Base-by-base conservation (phyloP, 1,140 invertebrate species). In the Arctopsyche grandis region DNA sequence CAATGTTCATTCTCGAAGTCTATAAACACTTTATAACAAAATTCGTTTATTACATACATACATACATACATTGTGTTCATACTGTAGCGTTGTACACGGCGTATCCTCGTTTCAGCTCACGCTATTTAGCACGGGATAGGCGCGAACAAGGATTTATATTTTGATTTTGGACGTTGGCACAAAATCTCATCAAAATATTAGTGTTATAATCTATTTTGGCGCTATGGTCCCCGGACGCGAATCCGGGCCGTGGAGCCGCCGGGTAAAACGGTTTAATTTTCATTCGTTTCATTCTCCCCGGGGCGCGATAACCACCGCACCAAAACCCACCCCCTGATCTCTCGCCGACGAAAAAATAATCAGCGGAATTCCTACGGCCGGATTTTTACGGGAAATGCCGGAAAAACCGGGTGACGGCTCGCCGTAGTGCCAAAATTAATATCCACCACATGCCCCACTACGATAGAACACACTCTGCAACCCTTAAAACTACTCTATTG, bases 261-360 rank as follows among this genome's bases (percentile, higher is more conserved):
- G 71, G 58, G 60, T 22, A 75, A 79, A 81, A 78, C 77, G 80
- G 80, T 81, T 81, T 81, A 81, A 81, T 81, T 81, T 81, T 81
- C 80, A 79, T 81, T 81, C 71, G 71, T 81, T 76, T 75, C 80
- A 58, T 77, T 69, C 73, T 76, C 80, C 80, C 80, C 21, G 19
- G 77, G 77, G 80, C 74, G 66, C 77, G 46, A 76, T 81, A 75
- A 75, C 29, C 73, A 21, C 73, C 24, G 26, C 66, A 38, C 24
- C 24, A 58, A 19, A 75, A 16, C 4, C 14, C 10, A 4, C 48
- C n/a, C 29, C 52, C 22, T 22, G n/a, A n/a, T 21, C 5, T 73
- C 70, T 24, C 38, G 16, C n/a, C 38, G 44, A 24, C 46, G 26
- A 76, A 76, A 76, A 76, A 63, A 76, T 76, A 76, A 63, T 66